Evolutionary conservation across 2,113 vertebrate species (phyloP), one percentile per base, ranked within the genome.

Genomic region (Calidris pygmaea): DNA sequence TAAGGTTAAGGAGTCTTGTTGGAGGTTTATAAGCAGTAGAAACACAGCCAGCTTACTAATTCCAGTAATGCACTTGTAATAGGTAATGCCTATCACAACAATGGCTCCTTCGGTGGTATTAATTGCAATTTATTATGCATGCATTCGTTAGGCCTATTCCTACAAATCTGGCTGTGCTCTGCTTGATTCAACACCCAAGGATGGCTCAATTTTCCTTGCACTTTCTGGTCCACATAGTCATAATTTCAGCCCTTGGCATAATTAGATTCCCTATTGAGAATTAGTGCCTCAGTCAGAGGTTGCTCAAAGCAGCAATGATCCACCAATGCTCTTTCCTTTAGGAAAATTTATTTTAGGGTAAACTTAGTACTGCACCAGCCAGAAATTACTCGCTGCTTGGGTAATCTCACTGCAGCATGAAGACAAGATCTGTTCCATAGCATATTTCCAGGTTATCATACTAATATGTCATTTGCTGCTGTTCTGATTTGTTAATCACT

Each of bases 171-270:
- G 16, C 83, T 96, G 83, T 68, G 56, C 68, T 84, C 45, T 66
- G 77, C 86, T 93, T 96, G 66, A 93, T 94, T 95, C 94, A 91
- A 62, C 68, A 95, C 50, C 62, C 84, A 87, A 82, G 48, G 60
- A 53, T 3, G 2, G 83, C 60, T 92, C 76, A 66, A 59, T 78
- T 89, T 92, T 72, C 73, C 56, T 93, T 89, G 84, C 53, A 50
- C 45, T 92, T 94, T 84, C 84, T 94, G 70, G 53, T 82, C 45
- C 55, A 59, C 85, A n/a, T 73, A 56, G 32, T 87, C 62, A 72
- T 23, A 37, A 60, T 78, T 95, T 89, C 70, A 91, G 53, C 29
- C 83, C 27, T 65, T 72, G n/a, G 74, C 39, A 91, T 92, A 93
- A 94, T 90, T 85, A 93, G 62, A 78, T 75, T 90, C 80, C 56